Evolutionary conservation across 2,113 vertebrate species (phyloP), one percentile per base, ranked within the genome.

Genomic region (Eolophus roseicapilla): DNA sequence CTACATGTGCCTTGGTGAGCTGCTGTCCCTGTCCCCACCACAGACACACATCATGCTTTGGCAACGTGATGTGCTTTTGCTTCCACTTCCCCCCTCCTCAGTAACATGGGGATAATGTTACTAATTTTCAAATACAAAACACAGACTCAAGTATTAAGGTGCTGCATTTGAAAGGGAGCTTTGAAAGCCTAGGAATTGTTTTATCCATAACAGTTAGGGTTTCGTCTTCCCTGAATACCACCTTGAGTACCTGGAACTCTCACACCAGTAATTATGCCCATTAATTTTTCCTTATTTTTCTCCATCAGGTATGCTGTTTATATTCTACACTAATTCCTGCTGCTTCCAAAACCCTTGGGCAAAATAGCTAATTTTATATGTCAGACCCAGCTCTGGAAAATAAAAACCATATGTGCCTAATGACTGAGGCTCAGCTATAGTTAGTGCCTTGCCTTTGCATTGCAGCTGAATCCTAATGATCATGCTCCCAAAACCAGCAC

Each of bases 381-480:
- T 60, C 55, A 96, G 81, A 70, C 67, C 35, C 41, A 43, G 65
- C 50, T 81, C 96, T 55, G 79, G 86, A 46, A 84, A 89, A 77
- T 62, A 46, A 75, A 85, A 82, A 25, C 29, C 5, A 3, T 52
- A 80, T 82, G 87, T 76, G 70, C 83, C 90, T 93, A 96, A 96
- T 88, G 80, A 52, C 53, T 50, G 85, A 53, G 65, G 55, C 82
- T 92, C 89, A 92, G 71, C 49, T 92, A 85, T 93, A 92, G 63
- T 92, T 93, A 80, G 77, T 79, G n/a, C 53, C 17, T 73, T 95
- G 90, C 63, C 53, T 96, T 74, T 92, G 67, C 43, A 64, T 57
- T 93, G 70, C 86, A 95, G 90, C 74, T 85, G 65, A 82, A 87
- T 64, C 75, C 80, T 95, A 95, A 94, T 86, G 53, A 90, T 60